Percentiles rank a stretch among this genome's conserved stretches.
Conservation (phyloP, 2,113 vertebrate species). For the Cairina moschata region DNA sequence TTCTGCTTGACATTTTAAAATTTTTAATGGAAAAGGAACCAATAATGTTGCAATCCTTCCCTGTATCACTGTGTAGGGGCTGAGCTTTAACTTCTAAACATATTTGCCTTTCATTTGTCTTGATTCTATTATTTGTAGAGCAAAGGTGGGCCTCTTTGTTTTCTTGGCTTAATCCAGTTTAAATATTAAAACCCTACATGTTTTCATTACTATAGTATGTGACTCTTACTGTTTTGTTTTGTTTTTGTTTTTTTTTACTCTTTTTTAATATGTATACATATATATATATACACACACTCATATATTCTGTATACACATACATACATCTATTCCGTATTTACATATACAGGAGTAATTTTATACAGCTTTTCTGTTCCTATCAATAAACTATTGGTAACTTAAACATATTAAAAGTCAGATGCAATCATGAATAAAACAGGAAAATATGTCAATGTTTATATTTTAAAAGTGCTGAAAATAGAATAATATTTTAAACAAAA, state of each 20-base stretch:
- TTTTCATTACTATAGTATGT: not conserved
- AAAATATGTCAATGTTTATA: not conserved
- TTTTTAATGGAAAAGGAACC: not conserved
- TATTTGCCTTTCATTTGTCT: not conserved
- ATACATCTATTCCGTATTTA: not conserved
- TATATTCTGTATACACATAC: not conserved
- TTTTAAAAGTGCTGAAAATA: not conserved
- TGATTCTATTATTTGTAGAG: not conserved
- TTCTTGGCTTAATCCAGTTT: not conserved
- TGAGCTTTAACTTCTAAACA: not conserved
- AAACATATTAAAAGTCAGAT: not conserved
- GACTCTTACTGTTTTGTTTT: not conserved
- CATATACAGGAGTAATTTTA: not conserved
- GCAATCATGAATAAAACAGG: not conserved
- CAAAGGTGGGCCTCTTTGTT: not conserved
- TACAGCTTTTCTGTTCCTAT: not conserved
- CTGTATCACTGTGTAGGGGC: not conserved
- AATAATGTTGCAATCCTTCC: not conserved
- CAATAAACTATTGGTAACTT: not conserved
- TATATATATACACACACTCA: not conserved
- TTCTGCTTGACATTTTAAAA: not conserved
- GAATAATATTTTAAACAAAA: not conserved
- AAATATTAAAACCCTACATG: not conserved
- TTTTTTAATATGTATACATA: not conserved
- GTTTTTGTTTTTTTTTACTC: rapidly evolving